Evolutionary conservation across 30 jellyfish, hydroid and myxozoan species (phyloP), one percentile per base, ranked within the genome.

Genomic region (Sanderia malayensis): DNA sequence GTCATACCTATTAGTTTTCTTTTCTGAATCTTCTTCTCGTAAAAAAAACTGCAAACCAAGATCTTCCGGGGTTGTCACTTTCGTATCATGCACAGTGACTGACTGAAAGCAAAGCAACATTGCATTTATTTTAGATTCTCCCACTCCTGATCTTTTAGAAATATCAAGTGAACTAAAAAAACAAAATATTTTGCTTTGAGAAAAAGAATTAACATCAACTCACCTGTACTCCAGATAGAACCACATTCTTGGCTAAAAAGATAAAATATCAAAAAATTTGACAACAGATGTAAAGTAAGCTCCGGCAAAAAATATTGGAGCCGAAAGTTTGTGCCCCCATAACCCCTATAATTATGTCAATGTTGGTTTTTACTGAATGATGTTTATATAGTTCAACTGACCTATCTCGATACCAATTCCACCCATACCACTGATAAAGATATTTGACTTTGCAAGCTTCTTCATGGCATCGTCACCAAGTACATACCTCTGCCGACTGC

Each of bases 401-500:
- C 97, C 97, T 30, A 82, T 62, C 69, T 88, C 97, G 25, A 88
- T 70, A 27, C 97, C 97, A 3, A 76, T 80, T 37, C 97, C 97
- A 60, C 94, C 97, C 76, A 88, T 53, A 0, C 97, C 97, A 70
- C 59, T 53, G 58, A 88, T 73, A 63, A 88, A 66, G 19, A 88
- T 93, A 60, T 81, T 76, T 60, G 97, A 79, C 61, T 67, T 81
- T 45, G 97, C 82, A 24, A 88, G 79, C 69, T 69, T 71, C 46
- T 82, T 72, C 97, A 88, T 88, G 31, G 97, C 97, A 74, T 64
- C 92, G 72, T 88, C 97, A 30, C 97, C 97, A 81, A 88, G 97
- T 15, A 88, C 97, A 76, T 88, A 88, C 55, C 97, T 53, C 67
- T 88, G 97, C 21, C 97, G 97, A 67, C 97, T 88, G 58, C 1